These are phyloP conservation scores for Cerceris rybyensis DNA, from an alignment of 2,888 invertebrate species.

Conservation along the genomic window DNA sequence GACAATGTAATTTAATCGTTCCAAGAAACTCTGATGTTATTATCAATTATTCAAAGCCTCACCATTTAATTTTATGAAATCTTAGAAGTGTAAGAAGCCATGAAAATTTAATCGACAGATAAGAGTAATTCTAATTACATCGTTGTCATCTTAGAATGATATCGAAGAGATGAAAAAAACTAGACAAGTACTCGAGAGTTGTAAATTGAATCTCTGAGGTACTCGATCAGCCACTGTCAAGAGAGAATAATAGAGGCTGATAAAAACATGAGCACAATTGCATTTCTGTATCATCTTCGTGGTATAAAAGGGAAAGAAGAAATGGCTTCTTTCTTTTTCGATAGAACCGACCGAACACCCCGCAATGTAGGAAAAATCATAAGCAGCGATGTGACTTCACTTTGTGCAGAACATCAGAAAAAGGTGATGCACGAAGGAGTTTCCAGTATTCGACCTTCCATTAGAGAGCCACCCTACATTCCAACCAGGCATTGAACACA, in stretches of 20 bases:
- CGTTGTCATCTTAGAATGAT: too few species aligned
- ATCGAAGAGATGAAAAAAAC: too few species aligned
- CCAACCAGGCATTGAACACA: slow-evolving; percentile 18
- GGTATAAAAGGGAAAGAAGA: not conserved
- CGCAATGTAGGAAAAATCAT: slow-evolving; percentile 16
- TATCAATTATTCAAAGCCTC: too few species aligned
- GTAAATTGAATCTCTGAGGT: not conserved
- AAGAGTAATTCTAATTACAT: too few species aligned
- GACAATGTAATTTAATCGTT: too few species aligned
- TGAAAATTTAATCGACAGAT: too few species aligned
- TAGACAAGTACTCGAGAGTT: too few species aligned
- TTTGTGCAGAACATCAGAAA: slow-evolving; percentile 13
- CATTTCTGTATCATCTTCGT: not conserved
- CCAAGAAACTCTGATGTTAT: too few species aligned
- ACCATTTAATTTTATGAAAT: too few species aligned
- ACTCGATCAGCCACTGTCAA: slow-evolving; percentile 2
- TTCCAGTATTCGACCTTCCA: slow-evolving; percentile 45
- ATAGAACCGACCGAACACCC: slow-evolving; percentile 8
- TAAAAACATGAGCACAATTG: not conserved
- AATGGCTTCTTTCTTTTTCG: not conserved
- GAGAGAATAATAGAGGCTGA: not conserved
- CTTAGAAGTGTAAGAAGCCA: too few species aligned
- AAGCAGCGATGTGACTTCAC: slow-evolving; percentile 16
- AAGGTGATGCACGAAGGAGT: slow-evolving; percentile 25
- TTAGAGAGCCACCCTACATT: slow-evolving; percentile 43